These are phyloP conservation scores for Tiphia femorata DNA, from an alignment of 2,888 invertebrate genomes.

Conservation along the genomic window DNA sequence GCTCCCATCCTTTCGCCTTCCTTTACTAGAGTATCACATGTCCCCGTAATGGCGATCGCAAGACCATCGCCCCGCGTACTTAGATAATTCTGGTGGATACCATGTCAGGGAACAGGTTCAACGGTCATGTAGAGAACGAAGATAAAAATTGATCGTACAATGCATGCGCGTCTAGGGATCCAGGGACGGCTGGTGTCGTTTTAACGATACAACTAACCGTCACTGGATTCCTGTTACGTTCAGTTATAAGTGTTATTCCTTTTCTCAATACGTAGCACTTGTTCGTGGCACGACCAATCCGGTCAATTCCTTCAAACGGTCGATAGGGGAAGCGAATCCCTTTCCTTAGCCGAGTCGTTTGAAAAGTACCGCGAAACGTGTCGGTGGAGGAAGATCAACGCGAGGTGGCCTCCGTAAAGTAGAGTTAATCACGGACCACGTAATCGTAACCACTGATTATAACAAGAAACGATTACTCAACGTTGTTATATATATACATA, in stretches of 20 bases:
- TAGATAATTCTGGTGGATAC: background rate
- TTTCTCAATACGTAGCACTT: constrained; percentile 15
- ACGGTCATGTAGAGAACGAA: constrained; percentile 3
- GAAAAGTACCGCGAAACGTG: no score
- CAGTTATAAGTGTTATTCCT: background rate
- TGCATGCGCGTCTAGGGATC: background rate
- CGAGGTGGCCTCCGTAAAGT: constrained; percentile 22
- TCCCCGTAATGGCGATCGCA: no score
- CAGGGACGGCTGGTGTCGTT: background rate
- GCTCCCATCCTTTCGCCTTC: constrained; percentile 48
- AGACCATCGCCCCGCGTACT: background rate
- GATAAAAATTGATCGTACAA: constrained; percentile 1
- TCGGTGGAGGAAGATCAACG: constrained; percentile 5
- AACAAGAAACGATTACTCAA: constrained; percentile 15
- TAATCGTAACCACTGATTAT: constrained; percentile 24
- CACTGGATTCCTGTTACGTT: background rate
- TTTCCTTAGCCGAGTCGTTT: constrained; percentile 4
- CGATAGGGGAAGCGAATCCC: constrained; percentile 1
- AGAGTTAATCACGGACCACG: constrained; percentile 32
- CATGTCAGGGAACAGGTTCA: constrained; percentile 11
- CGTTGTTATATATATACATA: constrained; percentile 19
- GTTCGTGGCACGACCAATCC: constrained; percentile 6
- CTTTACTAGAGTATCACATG: constrained; percentile 22
- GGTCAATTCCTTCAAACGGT: constrained; percentile 11
- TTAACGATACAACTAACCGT: no score